Conservation (phyloP, 2,888 invertebrate genomes). For the Rhamnusium bicolor region DNA sequence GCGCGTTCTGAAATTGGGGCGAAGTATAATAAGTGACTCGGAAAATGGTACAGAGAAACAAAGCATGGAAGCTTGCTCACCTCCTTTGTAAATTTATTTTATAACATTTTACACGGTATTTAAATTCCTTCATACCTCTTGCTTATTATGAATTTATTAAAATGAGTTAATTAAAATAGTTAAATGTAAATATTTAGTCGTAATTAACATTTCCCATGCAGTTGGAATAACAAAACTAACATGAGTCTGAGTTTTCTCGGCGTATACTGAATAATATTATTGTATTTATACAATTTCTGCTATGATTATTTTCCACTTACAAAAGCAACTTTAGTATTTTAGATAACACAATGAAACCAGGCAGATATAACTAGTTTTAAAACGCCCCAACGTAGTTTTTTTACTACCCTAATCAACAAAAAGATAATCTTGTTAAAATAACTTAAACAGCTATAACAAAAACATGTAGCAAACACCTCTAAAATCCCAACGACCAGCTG, state of each 20-base stretch:
- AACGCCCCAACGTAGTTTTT: slow-evolving; percentile 19
- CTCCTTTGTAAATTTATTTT: slow-evolving; percentile 32
- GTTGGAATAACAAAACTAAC: not conserved
- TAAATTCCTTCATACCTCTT: slow-evolving; percentile 11
- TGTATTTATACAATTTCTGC: not conserved
- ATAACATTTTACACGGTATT: slow-evolving; percentile 9
- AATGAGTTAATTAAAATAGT: slow-evolving; percentile 30
- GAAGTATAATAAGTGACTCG: slow-evolving; percentile 41
- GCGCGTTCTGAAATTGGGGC: slow-evolving; percentile 40
- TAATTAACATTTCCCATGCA: not conserved
- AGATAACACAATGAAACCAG: slow-evolving; percentile 2
- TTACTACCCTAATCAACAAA: slow-evolving; percentile 46
- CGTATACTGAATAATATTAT: slow-evolving; percentile 10
- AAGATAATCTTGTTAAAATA: slow-evolving; percentile 61
- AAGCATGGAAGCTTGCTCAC: slow-evolving; percentile 34
- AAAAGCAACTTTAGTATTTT: not conserved
- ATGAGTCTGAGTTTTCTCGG: not conserved
- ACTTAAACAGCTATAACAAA: slow-evolving; percentile 57
- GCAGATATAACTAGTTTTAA: slow-evolving; percentile 16
- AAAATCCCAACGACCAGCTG: slow-evolving; percentile 58
- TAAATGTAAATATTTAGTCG: slow-evolving; percentile 11
- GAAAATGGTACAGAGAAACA: slow-evolving; percentile 47
- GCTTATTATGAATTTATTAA: slow-evolving; percentile 29
- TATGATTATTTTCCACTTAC: not conserved
- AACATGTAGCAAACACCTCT: slow-evolving; percentile 60